A percentile compares a stretch with the other conserved stretches of the same genome.
Conservation (phyloP, 1,140 invertebrate species). For the Hestina assimilis region DNA sequence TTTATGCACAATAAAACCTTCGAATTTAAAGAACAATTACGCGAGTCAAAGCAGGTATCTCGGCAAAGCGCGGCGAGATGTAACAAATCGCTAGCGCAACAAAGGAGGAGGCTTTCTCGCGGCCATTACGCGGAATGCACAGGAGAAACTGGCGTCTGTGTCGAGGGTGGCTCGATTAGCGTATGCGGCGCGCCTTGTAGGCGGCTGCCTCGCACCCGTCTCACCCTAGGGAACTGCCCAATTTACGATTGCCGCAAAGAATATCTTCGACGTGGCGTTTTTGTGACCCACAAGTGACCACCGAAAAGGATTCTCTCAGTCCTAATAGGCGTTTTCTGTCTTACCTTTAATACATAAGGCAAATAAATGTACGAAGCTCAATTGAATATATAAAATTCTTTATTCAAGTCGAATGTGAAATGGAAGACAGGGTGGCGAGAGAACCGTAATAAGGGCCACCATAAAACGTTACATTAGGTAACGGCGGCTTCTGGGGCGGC, state of each 20-base stretch:
- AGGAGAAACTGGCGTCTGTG: constrained; percentile 64
- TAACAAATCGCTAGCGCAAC: constrained; percentile 72
- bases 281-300: constrained; percentile 56
- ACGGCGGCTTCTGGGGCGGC: constrained; percentile 72
- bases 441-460: constrained; percentile 74
- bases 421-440: constrained; percentile 43
- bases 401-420: constrained; percentile 27
- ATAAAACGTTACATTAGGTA: constrained; percentile 77
- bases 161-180: constrained; percentile 65
- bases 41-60: constrained; percentile 71
- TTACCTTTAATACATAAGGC: not conserved
- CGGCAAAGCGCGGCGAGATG: constrained; percentile 65
- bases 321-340: not conserved
- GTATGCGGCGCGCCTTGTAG: constrained; percentile 70
- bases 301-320: constrained; percentile 11
- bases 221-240: constrained; percentile 56
- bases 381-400: constrained; percentile 36
- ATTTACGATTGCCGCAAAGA: constrained; percentile 78
- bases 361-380: not conserved
- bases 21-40: constrained; percentile 76
- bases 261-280: constrained; percentile 64
- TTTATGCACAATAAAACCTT: constrained; percentile 69
- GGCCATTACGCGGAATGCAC: constrained; percentile 70
- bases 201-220: constrained; percentile 38
- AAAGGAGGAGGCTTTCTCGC: constrained; percentile 75